phyloP scores from a whole-genome alignment of 1,140 invertebrate genomes.

The Tribolium castaneum region DNA sequence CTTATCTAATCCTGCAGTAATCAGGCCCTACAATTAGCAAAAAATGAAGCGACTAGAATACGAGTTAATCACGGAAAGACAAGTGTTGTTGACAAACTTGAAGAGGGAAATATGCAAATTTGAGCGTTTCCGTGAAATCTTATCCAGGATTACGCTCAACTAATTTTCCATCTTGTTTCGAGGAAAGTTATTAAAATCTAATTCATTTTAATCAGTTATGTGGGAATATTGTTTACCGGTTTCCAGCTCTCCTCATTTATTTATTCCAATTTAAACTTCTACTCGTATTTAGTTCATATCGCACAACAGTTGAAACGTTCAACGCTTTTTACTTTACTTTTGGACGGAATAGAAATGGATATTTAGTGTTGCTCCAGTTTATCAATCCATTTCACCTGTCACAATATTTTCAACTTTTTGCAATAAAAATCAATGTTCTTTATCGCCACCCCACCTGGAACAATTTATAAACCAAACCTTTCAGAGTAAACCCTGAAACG shows the following conservation, averaged over 20 bases:
- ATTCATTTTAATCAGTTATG: conserved; percentile 20
- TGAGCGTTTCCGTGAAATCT: conserved; percentile 44
- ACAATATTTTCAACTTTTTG: too few species aligned
- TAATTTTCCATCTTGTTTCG: conserved; percentile 46
- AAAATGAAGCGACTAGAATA: conserved; percentile 42
- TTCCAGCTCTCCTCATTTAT: background rate
- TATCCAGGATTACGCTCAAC: conserved; percentile 45
- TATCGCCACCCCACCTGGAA: background rate
- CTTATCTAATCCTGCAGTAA: conserved; percentile 30
- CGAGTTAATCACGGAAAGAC: conserved; percentile 45
- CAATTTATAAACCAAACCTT: background rate
- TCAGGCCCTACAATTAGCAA: conserved; percentile 14
- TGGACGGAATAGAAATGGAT: too few species aligned
- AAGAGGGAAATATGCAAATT: conserved; percentile 45
- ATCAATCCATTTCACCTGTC: too few species aligned
- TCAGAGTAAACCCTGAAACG: background rate
- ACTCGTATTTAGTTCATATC: too few species aligned
- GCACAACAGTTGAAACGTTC: too few species aligned
- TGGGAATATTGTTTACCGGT: background rate
- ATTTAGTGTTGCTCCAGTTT: too few species aligned
- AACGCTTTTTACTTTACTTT: too few species aligned
- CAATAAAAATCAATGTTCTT: background rate
- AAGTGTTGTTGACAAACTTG: conserved; percentile 46
- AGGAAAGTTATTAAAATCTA: conserved; percentile 35
- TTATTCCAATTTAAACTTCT: background rate